A percentile compares a stretch with the other conserved stretches of the same genome.
phyloP scores from a whole-genome alignment of 2,888 invertebrate species.

The Tortricodes alternella region DNA sequence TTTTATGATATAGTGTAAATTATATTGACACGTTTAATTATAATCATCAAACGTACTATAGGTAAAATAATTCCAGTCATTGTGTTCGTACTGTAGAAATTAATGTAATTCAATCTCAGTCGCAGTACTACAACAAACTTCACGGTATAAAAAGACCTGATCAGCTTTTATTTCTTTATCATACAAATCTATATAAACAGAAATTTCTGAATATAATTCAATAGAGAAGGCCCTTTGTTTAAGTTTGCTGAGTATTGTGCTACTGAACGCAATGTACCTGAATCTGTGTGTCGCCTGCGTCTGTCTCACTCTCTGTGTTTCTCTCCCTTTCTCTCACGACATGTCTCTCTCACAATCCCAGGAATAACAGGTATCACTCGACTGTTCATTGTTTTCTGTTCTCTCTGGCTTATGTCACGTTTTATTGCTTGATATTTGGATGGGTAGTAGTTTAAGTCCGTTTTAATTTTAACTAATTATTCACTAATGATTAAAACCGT shows the following conservation, averaged over 20 bases:
- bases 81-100: constrained; percentile 28
- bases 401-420: constrained; percentile 71
- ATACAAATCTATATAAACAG: background rate
- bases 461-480: background rate
- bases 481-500: no score
- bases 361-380: constrained; percentile 81
- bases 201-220: background rate
- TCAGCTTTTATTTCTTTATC: no score
- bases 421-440: constrained; percentile 61
- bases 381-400: constrained; percentile 55
- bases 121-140: constrained; percentile 18
- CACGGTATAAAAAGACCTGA: background rate
- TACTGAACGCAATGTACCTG: constrained; percentile 34
- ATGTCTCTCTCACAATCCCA: constrained; percentile 80
- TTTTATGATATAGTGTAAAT: background rate
- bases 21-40: background rate
- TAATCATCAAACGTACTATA: constrained; percentile 24
- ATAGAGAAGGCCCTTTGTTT: background rate
- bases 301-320: constrained; percentile 81
- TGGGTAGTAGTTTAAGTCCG: constrained; percentile 28
- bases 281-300: constrained; percentile 72
- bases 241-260: constrained; percentile 16
- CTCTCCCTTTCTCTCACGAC: constrained; percentile 79
- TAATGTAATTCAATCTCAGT: constrained; percentile 18
- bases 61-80: constrained; percentile 23